Evolutionary conservation across 2,113 vertebrate genomes (phyloP).

Genomic region (Oreochromis spilurus): DNA sequence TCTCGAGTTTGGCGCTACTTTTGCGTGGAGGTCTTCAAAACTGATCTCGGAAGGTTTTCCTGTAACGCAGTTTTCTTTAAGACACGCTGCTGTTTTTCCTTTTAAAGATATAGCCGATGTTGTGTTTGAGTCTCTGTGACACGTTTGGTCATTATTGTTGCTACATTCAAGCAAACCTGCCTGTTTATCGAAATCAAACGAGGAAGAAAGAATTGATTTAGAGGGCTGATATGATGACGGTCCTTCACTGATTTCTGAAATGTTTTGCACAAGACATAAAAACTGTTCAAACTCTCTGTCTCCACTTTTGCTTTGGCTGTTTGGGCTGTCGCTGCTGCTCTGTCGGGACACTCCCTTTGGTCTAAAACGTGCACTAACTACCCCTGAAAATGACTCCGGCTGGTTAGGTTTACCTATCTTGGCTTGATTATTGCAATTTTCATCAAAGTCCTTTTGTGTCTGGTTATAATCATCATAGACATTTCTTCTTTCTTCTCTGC

Average conservation of each 20-base stretch:
- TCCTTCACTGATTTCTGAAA: conserved; percentile 33
- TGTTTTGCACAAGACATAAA: conserved; percentile 45
- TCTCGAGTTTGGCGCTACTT: conserved; percentile 57
- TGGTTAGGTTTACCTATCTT: not conserved
- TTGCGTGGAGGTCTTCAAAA: conserved; percentile 71
- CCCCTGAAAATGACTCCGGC: conserved; percentile 8
- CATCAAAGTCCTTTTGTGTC: conserved; percentile 23
- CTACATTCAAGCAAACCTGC: not conserved
- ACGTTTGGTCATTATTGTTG: not conserved
- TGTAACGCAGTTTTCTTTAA: not conserved
- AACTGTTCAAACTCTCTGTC: conserved; percentile 49
- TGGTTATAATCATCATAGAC: not conserved
- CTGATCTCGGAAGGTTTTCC: conserved; percentile 18
- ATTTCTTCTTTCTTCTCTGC: not conserved
- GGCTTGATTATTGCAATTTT: conserved; percentile 47
- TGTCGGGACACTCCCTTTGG: conserved; percentile 46
- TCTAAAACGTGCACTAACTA: conserved; percentile 58
- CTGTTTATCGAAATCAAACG: not conserved
- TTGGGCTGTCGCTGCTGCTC: conserved; percentile 30
- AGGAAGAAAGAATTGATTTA: conserved; percentile 17
- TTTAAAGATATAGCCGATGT: not conserved
- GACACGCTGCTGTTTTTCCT: not conserved
- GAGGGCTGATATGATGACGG: conserved; percentile 43
- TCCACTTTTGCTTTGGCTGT: not conserved
- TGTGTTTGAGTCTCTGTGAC: not conserved